Percentiles rank a stretch among this genome's conserved stretches.
These are phyloP conservation scores for Perizoma flavofasciatum DNA, from an alignment of 2,888 invertebrate genomes.

Conservation along the genomic window DNA sequence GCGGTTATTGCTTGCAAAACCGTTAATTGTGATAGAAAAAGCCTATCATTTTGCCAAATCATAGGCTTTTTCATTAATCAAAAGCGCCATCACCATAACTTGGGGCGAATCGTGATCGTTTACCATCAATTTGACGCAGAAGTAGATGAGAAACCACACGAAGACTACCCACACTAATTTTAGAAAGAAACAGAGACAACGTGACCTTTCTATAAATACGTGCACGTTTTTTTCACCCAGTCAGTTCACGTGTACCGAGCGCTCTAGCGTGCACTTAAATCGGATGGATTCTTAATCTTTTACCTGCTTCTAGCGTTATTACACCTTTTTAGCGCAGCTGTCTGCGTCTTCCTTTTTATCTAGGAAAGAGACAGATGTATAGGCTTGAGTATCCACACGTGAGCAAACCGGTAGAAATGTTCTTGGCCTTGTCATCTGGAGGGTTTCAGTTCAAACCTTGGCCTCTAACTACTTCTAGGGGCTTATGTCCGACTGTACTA, in stretches of 20 bases:
- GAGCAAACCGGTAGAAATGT: constrained; percentile 35
- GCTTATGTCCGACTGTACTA: no score
- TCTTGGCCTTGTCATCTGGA: constrained; percentile 56
- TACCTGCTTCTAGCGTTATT: constrained; percentile 17
- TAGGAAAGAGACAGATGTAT: constrained; percentile 13
- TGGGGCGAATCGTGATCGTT: constrained; percentile 24
- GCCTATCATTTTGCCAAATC: constrained; percentile 18
- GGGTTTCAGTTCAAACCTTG: constrained; percentile 44
- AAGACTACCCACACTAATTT: constrained; percentile 26
- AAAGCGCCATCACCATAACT: constrained; percentile 40
- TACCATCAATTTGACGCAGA: constrained; percentile 25
- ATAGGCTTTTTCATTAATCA: constrained; percentile 40
- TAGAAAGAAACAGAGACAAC: constrained; percentile 27
- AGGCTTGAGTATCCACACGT: constrained; percentile 29
- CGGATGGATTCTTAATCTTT: constrained; percentile 10
- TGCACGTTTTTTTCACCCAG: constrained; percentile 25
- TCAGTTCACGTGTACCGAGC: constrained; percentile 25
- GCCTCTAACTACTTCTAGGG: constrained; percentile 3
- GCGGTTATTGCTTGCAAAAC: constrained; percentile 19
- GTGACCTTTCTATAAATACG: constrained; percentile 31
- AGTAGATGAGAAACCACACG: constrained; percentile 20
- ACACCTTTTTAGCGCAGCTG: constrained; percentile 16
- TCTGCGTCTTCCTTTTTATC: constrained; percentile 3
- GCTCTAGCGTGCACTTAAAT: constrained; percentile 13
- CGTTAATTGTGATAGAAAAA: constrained; percentile 8